Base-by-base conservation (phyloP, 1,140 invertebrate species). In the Rhopalosiphum maidis region DNA sequence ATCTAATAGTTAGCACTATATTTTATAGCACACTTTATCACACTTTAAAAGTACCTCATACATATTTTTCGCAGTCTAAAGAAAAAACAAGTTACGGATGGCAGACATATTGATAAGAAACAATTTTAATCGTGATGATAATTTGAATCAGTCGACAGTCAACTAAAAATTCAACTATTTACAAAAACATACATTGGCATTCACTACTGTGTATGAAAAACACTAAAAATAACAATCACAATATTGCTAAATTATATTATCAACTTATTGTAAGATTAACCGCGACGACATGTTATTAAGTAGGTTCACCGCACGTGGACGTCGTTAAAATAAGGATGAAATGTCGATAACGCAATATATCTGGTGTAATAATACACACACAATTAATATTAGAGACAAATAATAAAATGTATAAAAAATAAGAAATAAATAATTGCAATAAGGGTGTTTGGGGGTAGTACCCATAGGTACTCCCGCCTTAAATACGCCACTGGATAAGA, bases 311-410 rank as follows among this genome's bases (percentile, higher is more conserved):
- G n/a, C 60, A n/a, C 60, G 60, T 77, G 60, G 60, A 77, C 30
- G 60, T 77, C 30, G n/a, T 77, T 77, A 77, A 77, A n/a, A 77
- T 77, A 77, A 77, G 30, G 60, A 77, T n/a, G 60, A n/a, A 77
- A 77, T n/a, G 60, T 77, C 60, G 60, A 77, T 77, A 77, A n/a
- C 60, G 60, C n/a, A n/a, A 68, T 77, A n/a, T n/a, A 15, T 18
- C 60, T 77, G 30, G 4, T 6, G n/a, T 18, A 77, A n/a, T 77
- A 77, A 77, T n/a, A n/a, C 15, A n/a, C 15, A n/a, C n/a, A n/a
- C n/a, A 11, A 68, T 68, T n/a, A n/a, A n/a, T 68, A 30, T n/a
- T 77, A 51, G 23, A 8, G 7, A 60, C 1, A 60, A 60, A 60
- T 51, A 77, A 6, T n/a, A 77, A n/a, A n/a, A 77, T 77, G 60